phyloP scores from a whole-genome alignment of 2,797 vertebrate genomes.

The Ataeniobius toweri region DNA sequence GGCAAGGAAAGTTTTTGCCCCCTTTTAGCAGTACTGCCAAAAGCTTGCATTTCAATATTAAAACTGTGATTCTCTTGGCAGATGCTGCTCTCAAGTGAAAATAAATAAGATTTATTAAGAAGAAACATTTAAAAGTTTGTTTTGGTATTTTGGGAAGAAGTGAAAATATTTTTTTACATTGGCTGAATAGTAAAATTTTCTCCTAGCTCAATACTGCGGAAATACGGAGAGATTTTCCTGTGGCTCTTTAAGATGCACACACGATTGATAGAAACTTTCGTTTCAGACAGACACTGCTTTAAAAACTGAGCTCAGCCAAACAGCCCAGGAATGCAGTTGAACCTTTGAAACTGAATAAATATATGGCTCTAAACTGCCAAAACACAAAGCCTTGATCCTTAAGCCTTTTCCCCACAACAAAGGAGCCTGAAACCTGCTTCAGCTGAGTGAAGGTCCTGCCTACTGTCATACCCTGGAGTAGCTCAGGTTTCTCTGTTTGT shows the following conservation, averaged over 20 bases:
- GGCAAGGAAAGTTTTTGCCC: background rate
- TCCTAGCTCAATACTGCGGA: background rate
- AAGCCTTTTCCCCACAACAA: constrained; percentile 53
- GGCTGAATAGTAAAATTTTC: constrained; percentile 26
- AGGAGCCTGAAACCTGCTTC: constrained; percentile 40
- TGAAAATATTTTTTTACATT: constrained; percentile 47
- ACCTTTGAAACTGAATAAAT: constrained; percentile 66
- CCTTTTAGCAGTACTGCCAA: constrained; percentile 5
- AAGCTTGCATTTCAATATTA: constrained; percentile 13
- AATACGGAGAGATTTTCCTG: constrained; percentile 14
- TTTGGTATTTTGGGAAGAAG: constrained; percentile 25
- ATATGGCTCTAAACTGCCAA: constrained; percentile 48
- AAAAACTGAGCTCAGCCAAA: constrained; percentile 43
- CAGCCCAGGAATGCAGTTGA: constrained; percentile 50
- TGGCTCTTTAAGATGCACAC: constrained; percentile 14
- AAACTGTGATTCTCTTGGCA: constrained; percentile 33
- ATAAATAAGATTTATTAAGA: constrained; percentile 51
- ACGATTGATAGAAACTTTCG: constrained; percentile 14
- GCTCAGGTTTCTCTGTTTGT: constrained; percentile 26
- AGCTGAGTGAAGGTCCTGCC: constrained; percentile 14
- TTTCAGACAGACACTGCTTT: constrained; percentile 50
- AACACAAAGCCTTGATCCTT: constrained; percentile 59
- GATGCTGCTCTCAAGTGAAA: constrained; percentile 19
- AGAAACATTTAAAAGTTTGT: constrained; percentile 35
- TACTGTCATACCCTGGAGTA: constrained; percentile 33